A percentile compares a stretch with the other conserved stretches of the same genome.
These are phyloP conservation scores for Bucorvus abyssinicus DNA, from an alignment of 2,797 vertebrate genomes.

Conservation along the genomic window DNA sequence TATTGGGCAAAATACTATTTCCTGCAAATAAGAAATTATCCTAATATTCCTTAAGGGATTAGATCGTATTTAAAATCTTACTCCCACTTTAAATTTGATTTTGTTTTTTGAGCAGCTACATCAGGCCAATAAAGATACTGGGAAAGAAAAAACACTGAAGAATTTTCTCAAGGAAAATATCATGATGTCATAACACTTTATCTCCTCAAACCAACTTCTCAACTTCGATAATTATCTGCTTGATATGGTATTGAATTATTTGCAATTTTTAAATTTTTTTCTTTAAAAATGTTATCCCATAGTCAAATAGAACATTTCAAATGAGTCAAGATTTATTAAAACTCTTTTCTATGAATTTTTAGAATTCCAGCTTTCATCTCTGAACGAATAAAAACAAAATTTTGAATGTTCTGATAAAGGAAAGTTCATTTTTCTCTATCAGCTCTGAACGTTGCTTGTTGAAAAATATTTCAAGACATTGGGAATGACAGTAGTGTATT, in stretches of 20 bases:
- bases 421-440: neutral
- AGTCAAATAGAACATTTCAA: neutral
- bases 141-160: neutral
- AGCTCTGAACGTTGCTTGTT: neutral
- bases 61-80: neutral
- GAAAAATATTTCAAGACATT: slow-evolving; percentile 12
- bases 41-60: neutral
- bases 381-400: neutral
- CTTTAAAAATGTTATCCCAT: neutral
- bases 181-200: neutral
- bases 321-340: neutral
- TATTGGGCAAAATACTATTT: neutral
- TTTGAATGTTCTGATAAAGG: neutral
- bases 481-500: neutral
- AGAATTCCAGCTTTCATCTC: neutral
- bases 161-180: neutral
- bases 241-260: neutral
- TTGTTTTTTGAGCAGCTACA: neutral
- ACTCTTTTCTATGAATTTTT: neutral
- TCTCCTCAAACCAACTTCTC: neutral
- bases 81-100: neutral
- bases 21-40: neutral
- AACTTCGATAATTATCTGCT: neutral
- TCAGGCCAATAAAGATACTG: neutral
- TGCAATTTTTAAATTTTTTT: neutral